Conservation (phyloP, 2,113 vertebrate genomes). For the Ramphastos sulfuratus region DNA sequence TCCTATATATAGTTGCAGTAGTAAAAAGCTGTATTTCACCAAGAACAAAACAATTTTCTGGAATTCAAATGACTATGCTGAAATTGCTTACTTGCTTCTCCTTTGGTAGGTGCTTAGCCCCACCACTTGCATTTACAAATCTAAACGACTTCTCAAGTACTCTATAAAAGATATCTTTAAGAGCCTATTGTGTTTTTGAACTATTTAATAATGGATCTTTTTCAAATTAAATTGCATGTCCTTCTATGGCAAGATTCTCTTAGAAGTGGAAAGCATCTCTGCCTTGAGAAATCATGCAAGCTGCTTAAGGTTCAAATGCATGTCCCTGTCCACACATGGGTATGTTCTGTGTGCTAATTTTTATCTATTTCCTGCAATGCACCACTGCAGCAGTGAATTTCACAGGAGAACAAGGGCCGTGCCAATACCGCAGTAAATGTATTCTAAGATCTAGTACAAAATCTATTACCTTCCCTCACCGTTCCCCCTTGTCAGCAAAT, state of each 20-base stretch:
- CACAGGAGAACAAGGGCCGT: slow-evolving; percentile 45
- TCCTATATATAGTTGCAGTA: background rate
- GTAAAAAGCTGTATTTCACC: background rate
- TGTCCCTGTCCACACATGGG: background rate
- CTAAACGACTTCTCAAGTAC: background rate
- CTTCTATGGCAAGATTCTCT: background rate
- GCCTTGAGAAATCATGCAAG: background rate
- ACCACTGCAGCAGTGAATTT: slow-evolving; percentile 73
- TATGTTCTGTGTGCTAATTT: slow-evolving; percentile 31
- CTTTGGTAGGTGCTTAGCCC: background rate
- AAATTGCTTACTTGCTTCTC: slow-evolving; percentile 13
- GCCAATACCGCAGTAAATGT: slow-evolving; percentile 59
- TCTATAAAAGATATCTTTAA: background rate
- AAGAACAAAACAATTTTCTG: background rate
- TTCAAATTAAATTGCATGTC: background rate
- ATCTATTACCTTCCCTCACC: slow-evolving; percentile 57
- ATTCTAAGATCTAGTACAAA: slow-evolving; percentile 38
- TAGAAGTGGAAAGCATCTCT: background rate
- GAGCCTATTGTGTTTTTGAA: background rate
- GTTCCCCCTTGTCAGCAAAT: slow-evolving; percentile 64
- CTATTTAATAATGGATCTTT: background rate
- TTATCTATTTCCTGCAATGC: slow-evolving; percentile 74
- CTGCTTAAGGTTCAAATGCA: background rate
- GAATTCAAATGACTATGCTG: background rate
- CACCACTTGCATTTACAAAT: background rate